Evolutionary conservation across 2,888 invertebrate genomes (phyloP).

Genomic region (Hirtodrosophila cameraria): DNA sequence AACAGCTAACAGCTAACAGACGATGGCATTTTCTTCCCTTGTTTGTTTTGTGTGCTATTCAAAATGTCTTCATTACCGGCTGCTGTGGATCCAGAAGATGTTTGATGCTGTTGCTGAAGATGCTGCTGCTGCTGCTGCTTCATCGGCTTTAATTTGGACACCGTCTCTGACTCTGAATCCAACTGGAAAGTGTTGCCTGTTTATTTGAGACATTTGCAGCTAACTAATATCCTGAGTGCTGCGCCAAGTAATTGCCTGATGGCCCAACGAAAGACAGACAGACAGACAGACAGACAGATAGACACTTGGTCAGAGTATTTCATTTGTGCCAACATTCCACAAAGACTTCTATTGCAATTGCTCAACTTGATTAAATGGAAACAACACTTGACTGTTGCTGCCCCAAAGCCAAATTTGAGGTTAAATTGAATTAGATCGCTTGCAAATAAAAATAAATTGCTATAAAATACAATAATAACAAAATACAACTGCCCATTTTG

Average conservation of each 20-base stretch:
- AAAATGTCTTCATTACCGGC: constrained; percentile 75
- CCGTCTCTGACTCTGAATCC: constrained; percentile 16
- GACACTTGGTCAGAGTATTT: constrained; percentile 23
- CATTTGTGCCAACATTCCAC: constrained; percentile 27
- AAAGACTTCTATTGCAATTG: constrained; percentile 30
- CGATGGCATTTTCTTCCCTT: constrained; percentile 57
- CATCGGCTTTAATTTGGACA: constrained; percentile 70
- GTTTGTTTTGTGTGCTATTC: constrained; percentile 71
- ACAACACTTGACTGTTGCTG: constrained; percentile 33
- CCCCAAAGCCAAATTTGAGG: constrained; percentile 3
- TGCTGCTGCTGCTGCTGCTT: constrained; percentile 39
- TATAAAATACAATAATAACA: no score
- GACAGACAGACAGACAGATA: constrained; percentile 5
- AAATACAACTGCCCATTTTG: no score
- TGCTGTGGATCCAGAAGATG: constrained; percentile 33
- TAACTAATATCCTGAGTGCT: constrained; percentile 63
- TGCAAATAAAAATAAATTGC: no score
- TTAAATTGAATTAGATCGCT: not conserved
- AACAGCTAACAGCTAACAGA: constrained; percentile 18
- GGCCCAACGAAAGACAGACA: constrained; percentile 6
- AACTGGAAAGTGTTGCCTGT: constrained; percentile 48
- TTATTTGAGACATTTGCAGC: constrained; percentile 58
- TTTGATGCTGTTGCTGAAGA: constrained; percentile 24
- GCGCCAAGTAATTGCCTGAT: constrained; percentile 54
- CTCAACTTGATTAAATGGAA: constrained; percentile 53